Conservation (phyloP, 2,888 invertebrate genomes). For the Tetramorium bicarinatum region DNA sequence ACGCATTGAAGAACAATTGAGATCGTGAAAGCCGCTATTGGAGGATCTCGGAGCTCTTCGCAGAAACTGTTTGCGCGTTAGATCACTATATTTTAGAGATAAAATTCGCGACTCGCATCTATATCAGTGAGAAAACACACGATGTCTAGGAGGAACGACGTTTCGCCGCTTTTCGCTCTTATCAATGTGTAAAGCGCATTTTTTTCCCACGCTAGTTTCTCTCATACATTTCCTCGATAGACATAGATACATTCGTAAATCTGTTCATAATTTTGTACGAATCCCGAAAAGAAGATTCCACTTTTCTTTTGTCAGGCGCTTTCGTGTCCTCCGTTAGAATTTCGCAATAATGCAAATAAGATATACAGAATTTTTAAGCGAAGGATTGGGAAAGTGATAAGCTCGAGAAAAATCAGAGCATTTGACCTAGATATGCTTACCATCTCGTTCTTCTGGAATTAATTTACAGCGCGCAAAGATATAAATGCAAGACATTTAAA, state of each 20-base stretch:
- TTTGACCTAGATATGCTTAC: slow-evolving; percentile 36
- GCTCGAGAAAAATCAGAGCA: slow-evolving; percentile 25
- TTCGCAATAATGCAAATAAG: not conserved
- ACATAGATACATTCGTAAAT: not conserved
- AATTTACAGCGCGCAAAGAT: slow-evolving; percentile 28
- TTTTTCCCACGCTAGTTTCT: slow-evolving; percentile 47
- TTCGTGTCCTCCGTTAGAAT: not conserved
- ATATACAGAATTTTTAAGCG: not conserved
- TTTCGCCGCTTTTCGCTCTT: slow-evolving; percentile 51
- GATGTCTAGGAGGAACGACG: slow-evolving; percentile 39
- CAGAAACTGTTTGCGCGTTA: slow-evolving; percentile 44
- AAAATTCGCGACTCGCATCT: slow-evolving; percentile 38
- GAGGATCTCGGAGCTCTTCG: slow-evolving; percentile 38
- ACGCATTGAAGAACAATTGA: slow-evolving; percentile 51
- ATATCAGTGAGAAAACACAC: slow-evolving; percentile 32
- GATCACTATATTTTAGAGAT: slow-evolving; percentile 46
- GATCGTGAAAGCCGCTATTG: slow-evolving; percentile 41
- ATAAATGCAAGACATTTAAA: not conserved
- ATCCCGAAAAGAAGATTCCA: not conserved
- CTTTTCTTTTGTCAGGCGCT: not conserved
- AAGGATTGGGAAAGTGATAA: slow-evolving; percentile 29
- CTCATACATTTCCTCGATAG: slow-evolving; percentile 2
- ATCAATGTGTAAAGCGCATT: slow-evolving; percentile 66
- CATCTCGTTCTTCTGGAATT: not conserved
- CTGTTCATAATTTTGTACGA: not conserved